Percentiles rank a stretch among this genome's conserved stretches.
Conservation (phyloP, 1,140 invertebrate genomes). For the Orchesella cincta region DNA sequence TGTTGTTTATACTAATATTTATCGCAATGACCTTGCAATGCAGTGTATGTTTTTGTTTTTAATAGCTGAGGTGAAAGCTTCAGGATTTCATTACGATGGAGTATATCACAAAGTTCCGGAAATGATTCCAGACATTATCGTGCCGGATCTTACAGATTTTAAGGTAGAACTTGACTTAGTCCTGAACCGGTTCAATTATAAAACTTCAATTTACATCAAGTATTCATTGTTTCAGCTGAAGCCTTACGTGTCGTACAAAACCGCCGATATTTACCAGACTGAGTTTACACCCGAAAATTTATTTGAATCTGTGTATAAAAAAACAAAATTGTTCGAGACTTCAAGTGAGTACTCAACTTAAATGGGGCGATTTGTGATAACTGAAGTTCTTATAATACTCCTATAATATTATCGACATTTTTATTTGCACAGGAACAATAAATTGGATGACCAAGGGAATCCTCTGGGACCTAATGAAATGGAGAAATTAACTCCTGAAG, state of each 20-base stretch:
- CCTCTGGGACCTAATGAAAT: conserved; percentile 70
- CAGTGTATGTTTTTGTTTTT: no score
- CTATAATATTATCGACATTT: no score
- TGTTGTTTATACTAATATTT: no score
- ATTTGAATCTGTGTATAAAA: conserved; percentile 79
- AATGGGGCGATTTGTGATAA: background rate
- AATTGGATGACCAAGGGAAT: conserved; percentile 63
- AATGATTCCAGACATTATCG: conserved; percentile 88
- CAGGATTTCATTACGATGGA: conserved; percentile 61
- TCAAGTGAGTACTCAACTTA: conserved; percentile 56
- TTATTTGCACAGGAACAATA: conserved; percentile 67
- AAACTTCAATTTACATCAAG: conserved; percentile 7
- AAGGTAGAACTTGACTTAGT: no score
- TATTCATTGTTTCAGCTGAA: conserved; percentile 66
- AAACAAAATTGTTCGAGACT: conserved; percentile 79
- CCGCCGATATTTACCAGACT: conserved; percentile 70
- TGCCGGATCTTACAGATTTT: conserved; percentile 80
- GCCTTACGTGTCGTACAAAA: conserved; percentile 88
- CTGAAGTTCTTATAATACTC: background rate
- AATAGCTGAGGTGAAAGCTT: conserved; percentile 66
- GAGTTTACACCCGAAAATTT: conserved; percentile 82
- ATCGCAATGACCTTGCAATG: no score
- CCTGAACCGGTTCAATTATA: no score
- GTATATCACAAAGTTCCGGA: conserved; percentile 74
- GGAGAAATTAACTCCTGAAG: conserved; percentile 70